phyloP scores from a whole-genome alignment of 1,140 invertebrate species.

The Hylyphantes graminicola region DNA sequence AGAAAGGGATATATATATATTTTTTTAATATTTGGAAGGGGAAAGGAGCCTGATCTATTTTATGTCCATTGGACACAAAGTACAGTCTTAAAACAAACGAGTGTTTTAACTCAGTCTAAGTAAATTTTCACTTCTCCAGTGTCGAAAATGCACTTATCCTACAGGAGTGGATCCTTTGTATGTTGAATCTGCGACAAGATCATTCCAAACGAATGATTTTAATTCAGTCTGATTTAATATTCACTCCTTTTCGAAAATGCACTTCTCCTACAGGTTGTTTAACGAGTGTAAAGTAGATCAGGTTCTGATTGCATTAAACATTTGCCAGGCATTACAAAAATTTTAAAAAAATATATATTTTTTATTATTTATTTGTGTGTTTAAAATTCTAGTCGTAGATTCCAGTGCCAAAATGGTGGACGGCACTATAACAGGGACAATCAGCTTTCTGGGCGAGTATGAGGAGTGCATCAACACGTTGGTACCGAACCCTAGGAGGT shows the following conservation, averaged over 20 bases:
- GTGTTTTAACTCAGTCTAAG: background rate
- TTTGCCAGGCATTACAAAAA: background rate
- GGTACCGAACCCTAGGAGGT: background rate
- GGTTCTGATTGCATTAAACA: background rate
- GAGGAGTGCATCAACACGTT: conserved; percentile 59
- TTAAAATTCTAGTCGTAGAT: conserved; percentile 50
- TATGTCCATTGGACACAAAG: no score
- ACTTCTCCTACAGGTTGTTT: background rate
- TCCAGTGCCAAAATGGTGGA: conserved; percentile 43
- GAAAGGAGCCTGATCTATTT: no score
- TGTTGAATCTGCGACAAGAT: no score
- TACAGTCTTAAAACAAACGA: background rate
- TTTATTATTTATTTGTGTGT: background rate
- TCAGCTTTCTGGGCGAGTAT: conserved; percentile 55
- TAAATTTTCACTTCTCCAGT: background rate
- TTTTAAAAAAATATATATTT: background rate
- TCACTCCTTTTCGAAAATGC: no score
- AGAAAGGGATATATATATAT: no score
- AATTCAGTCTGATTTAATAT: no score
- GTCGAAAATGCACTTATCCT: no score
- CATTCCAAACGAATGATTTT: no score
- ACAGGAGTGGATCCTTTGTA: no score
- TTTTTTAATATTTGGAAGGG: no score
- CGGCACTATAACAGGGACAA: conserved; percentile 41
- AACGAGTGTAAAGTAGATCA: no score